A percentile compares a stretch with the other conserved stretches of the same genome.
phyloP scores from a whole-genome alignment of 2,888 invertebrate genomes.

The Sabatieria punctata region DNA sequence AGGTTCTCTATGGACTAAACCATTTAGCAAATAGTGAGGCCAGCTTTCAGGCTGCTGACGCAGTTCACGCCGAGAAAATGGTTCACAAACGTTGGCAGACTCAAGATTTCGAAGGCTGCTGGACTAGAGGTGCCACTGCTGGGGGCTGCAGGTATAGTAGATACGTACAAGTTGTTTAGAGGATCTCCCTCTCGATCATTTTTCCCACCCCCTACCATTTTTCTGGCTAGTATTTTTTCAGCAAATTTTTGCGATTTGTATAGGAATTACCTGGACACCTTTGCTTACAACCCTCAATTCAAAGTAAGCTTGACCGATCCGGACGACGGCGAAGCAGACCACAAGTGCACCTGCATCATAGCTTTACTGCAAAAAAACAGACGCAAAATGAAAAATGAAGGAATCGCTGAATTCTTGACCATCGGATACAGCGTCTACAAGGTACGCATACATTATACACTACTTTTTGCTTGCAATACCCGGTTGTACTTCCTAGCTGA shows the following conservation, averaged over 20 bases:
- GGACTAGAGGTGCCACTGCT: slow-evolving; percentile 78
- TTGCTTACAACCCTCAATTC: slow-evolving; percentile 87
- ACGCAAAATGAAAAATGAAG: slow-evolving; percentile 65
- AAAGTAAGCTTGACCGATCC: slow-evolving; percentile 62
- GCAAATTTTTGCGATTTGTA: too few species aligned
- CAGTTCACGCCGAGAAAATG: slow-evolving; percentile 18
- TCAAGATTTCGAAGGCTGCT: slow-evolving; percentile 54
- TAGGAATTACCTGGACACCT: slow-evolving; percentile 48
- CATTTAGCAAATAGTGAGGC: neutral
- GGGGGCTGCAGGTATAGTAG: slow-evolving; percentile 96
- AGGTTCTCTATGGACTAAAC: slow-evolving; percentile 40
- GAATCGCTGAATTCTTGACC: slow-evolving; percentile 67
- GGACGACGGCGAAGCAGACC: slow-evolving; percentile 50
- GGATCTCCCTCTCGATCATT: neutral
- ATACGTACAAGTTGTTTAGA: too few species aligned
- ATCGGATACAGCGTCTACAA: slow-evolving; percentile 91
- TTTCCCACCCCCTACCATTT: too few species aligned
- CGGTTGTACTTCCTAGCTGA: too few species aligned
- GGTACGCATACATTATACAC: slow-evolving; percentile 42
- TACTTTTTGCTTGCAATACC: too few species aligned
- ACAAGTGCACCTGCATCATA: neutral
- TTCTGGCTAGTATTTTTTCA: too few species aligned
- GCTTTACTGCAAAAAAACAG: slow-evolving; percentile 43
- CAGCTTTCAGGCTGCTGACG: neutral
- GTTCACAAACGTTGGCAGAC: slow-evolving; percentile 32